Base-by-base conservation (phyloP, 1,140 invertebrate genomes). In the Drosophila littoralis region DNA sequence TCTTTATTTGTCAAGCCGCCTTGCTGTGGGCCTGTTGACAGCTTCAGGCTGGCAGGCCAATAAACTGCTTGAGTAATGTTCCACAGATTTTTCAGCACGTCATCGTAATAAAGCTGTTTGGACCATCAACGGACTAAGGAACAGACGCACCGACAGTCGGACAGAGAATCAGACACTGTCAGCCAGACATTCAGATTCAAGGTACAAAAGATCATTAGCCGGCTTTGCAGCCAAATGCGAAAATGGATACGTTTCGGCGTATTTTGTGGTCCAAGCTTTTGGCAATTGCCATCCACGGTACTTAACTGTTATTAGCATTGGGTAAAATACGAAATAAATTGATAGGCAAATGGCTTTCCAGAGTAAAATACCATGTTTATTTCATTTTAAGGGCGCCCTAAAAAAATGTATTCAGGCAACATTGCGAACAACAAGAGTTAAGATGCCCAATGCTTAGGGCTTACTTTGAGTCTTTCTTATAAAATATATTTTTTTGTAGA, bases 61-160 rank as follows among this genome's bases (percentile, higher is more conserved):
- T 89, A 88, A 88, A 88, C 80, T 86, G 63, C 73, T 80, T 88
- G 84, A 88, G 80, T 88, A 89, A 88, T 89, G 83, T 72, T 72
- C 70, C 61, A 60, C 36, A 69, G 80, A 89, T 83, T 80, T 88
- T 88, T 88, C 77, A 84, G 63, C 84, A 68, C 69, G 80, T 88
- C 83, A 80, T 84, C 84, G 84, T 88, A 88, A 88, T 89, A 88
- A 83, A 83, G 84, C 83, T 80, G 69, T 78, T 71, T 28, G 40
- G 33, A 42, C 71, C 70, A 43, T 54, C 48, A 40, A 43, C 35
- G 35, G 65, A 35, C 59, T 22, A 35, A 38, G 13, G 35, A 15
- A 40, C 40, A 33, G 55, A 45, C 32, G 63, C 28, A 35, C 40
- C 35, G n/a, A 13, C 40, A 13, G 15, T 33, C 45, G 15, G 66